Percentiles rank a stretch among this genome's conserved stretches.
These are phyloP conservation scores for Smutsia temminckii DNA, from an alignment of 2,797 vertebrate genomes.

Conservation along the genomic window DNA sequence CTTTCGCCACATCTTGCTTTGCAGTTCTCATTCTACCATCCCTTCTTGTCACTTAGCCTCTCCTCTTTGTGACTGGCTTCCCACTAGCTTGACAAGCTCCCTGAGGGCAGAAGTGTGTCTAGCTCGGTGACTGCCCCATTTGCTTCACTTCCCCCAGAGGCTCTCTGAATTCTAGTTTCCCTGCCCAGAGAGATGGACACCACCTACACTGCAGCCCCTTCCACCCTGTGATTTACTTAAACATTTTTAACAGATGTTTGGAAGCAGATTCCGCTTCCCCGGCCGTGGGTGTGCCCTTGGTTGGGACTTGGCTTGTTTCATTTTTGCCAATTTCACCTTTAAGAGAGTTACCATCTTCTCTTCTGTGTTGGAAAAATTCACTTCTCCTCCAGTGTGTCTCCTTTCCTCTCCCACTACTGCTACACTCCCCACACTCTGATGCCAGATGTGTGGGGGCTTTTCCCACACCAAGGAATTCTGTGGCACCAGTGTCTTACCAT, in stretches of 20 bases:
- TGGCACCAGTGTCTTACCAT: too few relatives aligned
- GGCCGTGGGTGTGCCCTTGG: neutral
- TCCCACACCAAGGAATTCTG: too few relatives aligned
- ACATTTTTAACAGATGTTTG: neutral
- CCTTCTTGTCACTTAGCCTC: neutral
- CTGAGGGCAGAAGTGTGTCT: neutral
- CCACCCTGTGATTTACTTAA: neutral
- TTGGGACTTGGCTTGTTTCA: neutral
- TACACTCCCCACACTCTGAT: too few relatives aligned
- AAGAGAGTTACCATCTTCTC: neutral
- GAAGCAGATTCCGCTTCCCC: neutral
- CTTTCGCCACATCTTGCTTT: neutral
- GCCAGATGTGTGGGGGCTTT: too few relatives aligned
- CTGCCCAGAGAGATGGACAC: neutral
- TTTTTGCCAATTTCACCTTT: neutral
- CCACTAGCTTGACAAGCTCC: neutral
- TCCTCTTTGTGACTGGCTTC: neutral
- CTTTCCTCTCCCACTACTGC: too few relatives aligned
- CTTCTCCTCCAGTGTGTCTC: too few relatives aligned
- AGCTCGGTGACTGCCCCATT: neutral
- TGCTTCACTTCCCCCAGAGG: neutral
- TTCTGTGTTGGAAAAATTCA: too few relatives aligned
- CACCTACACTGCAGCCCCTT: neutral
- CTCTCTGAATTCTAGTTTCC: neutral
- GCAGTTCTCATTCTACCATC: neutral